Evolutionary conservation across 1,140 invertebrate genomes (phyloP).

Genomic region (Meloidogyne exigua): DNA sequence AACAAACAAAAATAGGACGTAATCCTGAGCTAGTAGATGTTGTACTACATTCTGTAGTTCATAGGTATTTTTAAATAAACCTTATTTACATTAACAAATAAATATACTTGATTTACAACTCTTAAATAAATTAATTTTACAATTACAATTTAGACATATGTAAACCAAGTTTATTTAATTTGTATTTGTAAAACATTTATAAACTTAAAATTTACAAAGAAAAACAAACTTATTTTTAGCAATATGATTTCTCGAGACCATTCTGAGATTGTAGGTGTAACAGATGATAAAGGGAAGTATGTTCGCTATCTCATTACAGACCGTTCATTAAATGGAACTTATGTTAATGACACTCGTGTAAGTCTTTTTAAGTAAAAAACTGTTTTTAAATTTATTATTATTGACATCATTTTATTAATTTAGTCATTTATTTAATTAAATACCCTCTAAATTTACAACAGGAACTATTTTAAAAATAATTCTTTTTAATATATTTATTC

Average conservation of each 20-base stretch:
- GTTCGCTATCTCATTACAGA: conserved; percentile 56
- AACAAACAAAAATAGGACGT: conserved; percentile 47
- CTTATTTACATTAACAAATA: conserved; percentile 11
- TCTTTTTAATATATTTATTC: too few species aligned
- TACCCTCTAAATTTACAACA: too few species aligned
- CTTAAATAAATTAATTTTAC: neutral
- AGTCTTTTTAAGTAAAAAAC: conserved; percentile 13
- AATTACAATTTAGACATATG: too few species aligned
- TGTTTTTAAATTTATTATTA: neutral
- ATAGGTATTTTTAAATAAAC: conserved; percentile 37
- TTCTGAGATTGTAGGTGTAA: conserved; percentile 44
- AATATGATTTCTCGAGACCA: conserved; percentile 57
- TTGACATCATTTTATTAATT: too few species aligned
- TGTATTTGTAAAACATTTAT: too few species aligned
- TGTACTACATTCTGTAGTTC: conserved; percentile 46
- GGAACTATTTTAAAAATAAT: too few species aligned
- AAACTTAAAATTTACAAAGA: too few species aligned
- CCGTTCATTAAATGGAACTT: conserved; percentile 65
- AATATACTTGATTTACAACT: conserved; percentile 3
- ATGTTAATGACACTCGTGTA: conserved; percentile 65
- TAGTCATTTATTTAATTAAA: too few species aligned
- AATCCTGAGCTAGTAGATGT: conserved; percentile 51
- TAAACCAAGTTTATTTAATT: too few species aligned
- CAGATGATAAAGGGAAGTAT: conserved; percentile 35
- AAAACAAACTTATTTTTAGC: conserved; percentile 34